Base-by-base conservation (phyloP, 2,888 invertebrate species). In the Acanthopleura granulata region DNA sequence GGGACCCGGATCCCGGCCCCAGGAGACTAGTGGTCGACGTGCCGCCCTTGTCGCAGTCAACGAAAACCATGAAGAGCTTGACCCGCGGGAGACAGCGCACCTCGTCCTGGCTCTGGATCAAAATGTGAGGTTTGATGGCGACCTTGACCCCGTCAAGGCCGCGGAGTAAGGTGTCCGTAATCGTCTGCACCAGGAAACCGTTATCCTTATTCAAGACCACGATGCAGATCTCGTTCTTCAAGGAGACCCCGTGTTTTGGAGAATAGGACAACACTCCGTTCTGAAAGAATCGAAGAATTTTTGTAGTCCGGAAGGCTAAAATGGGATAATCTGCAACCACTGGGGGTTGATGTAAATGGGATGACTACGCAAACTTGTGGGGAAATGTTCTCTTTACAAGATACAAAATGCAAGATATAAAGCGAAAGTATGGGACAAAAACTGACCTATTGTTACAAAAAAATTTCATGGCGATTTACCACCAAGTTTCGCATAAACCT, bases 201-300 rank as follows among this genome's bases (percentile, higher is more conserved):
- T 82, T 81, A 57, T 83, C 82, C 51, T 81, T 77, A 74, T 82
- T 83, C 66, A 86, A 84, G 16, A 82, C 77, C 0, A 85, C 80
- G 11, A 86, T 76, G 72, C 85, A 86, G 50, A 86, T 74, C 74
- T 87, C 86, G 27, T 85, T 84, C 16, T 81, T 83, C 30, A 85
- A 76, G 40, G 78, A 78, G 18, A 78, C 72, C 0, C 80, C 79
- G 71, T 84, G 84, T 77, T 86, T 86, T 0, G 85, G 84, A 15
- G 84, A 85, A 49, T 81, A 82, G 18, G 80, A 78, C 66, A 76
- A 76, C 6, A 83, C 82, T 0, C 83, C 81, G 70, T 78, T 82
- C 82, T 84, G 82, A 30, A 69, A 77, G 61, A 57, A 57, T 3
- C 18, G 6, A 9, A 40, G 40, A 40, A 40, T 40, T 6, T 40